A percentile compares a stretch with the other conserved stretches of the same genome.
These are phyloP conservation scores for Caprella mutica DNA, from an alignment of 2,888 invertebrate species.

Conservation along the genomic window DNA sequence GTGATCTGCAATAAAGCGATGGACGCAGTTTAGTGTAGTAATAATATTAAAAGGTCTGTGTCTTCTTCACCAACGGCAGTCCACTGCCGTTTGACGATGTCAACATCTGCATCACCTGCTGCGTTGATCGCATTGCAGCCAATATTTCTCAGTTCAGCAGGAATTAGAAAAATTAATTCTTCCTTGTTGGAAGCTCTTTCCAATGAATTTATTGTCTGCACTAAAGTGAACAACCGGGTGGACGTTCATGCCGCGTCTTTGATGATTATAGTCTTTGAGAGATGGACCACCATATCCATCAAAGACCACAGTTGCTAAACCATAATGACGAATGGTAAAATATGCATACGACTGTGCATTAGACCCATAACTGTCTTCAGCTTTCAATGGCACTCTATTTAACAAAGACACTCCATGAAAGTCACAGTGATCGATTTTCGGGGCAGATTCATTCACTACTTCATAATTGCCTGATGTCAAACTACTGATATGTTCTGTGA, in stretches of 20 bases:
- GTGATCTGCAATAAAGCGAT: too few relatives aligned
- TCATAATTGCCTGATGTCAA: background rate
- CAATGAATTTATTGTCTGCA: slow-evolving; percentile 11
- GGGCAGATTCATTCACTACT: background rate
- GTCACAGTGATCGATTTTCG: background rate
- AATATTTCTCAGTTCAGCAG: slow-evolving; percentile 14
- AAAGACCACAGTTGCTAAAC: too few relatives aligned
- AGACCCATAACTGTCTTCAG: too few relatives aligned
- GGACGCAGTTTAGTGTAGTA: too few relatives aligned
- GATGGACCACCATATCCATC: background rate
- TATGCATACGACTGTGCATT: slow-evolving; percentile 4
- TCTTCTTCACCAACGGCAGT: slow-evolving; percentile 5
- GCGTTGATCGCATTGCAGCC: slow-evolving; percentile 14
- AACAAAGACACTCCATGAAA: slow-evolving; percentile 3
- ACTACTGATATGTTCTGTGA: too few relatives aligned
- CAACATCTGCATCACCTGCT: slow-evolving; percentile 24
- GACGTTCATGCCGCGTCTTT: background rate
- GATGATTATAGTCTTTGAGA: background rate
- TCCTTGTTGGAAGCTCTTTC: slow-evolving; percentile 10
- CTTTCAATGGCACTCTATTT: background rate
- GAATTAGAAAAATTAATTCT: slow-evolving; percentile 13
- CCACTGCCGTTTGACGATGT: slow-evolving; percentile 7
- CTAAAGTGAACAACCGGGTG: too few relatives aligned
- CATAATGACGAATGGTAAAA: slow-evolving; percentile 5
- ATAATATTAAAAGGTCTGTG: slow-evolving; percentile 7